A percentile compares a stretch with the other conserved stretches of the same genome.
phyloP scores from a whole-genome alignment of 1,140 invertebrate genomes.

The Drosophila pseudoobscura region DNA sequence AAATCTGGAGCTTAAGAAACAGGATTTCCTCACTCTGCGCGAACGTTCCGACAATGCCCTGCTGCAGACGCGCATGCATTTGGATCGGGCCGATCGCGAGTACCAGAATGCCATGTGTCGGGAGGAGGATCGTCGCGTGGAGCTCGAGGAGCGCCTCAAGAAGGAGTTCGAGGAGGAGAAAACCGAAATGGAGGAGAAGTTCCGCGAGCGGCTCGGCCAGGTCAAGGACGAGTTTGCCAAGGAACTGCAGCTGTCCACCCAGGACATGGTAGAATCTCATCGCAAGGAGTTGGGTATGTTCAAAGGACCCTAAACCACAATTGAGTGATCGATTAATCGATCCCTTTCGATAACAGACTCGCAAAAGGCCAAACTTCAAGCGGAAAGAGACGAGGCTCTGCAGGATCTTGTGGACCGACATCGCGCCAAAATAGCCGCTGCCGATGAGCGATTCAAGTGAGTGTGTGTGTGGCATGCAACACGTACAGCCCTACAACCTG shows the following conservation, averaged over 20 bases:
- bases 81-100: conserved; percentile 80
- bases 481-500: not conserved
- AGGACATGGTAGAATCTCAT: conserved; percentile 85
- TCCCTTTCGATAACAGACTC: conserved; percentile 72
- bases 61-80: conserved; percentile 82
- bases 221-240: conserved; percentile 82
- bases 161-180: conserved; percentile 76
- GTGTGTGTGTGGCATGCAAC: conserved; percentile 44
- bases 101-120: conserved; percentile 85
- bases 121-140: conserved; percentile 84
- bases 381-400: conserved; percentile 85
- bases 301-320: no score
- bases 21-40: conserved; percentile 75
- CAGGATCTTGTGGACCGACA: conserved; percentile 84
- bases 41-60: conserved; percentile 77
- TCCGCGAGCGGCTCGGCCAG: conserved; percentile 74
- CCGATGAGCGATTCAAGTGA: conserved; percentile 83
- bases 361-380: conserved; percentile 84
- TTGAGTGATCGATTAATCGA: not conserved
- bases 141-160: conserved; percentile 59
- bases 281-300: conserved; percentile 85
- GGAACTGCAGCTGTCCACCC: conserved; percentile 78
- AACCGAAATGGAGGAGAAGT: conserved; percentile 80
- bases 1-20: conserved; percentile 85
- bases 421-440: conserved; percentile 83